These are phyloP conservation scores for Piscicola geometra DNA, from an alignment of 2,888 invertebrate species.

Conservation along the genomic window DNA sequence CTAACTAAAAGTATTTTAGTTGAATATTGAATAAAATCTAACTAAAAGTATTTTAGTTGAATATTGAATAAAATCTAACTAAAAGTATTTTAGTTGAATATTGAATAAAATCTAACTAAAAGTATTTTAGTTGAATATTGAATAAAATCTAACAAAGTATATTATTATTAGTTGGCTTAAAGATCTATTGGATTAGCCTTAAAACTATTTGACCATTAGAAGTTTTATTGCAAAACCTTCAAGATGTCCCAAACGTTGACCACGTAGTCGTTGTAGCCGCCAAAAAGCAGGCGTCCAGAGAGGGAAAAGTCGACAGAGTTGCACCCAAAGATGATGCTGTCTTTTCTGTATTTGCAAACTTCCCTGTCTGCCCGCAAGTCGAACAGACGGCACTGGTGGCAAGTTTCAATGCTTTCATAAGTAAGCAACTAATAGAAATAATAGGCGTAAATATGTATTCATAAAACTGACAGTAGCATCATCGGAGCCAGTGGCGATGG, in stretches of 20 bases:
- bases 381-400: constrained; percentile 75
- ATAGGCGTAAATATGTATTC: neutral
- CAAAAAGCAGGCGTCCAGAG: constrained; percentile 88
- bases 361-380: constrained; percentile 96
- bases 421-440: neutral
- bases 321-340: constrained; percentile 93
- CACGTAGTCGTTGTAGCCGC: constrained; percentile 97
- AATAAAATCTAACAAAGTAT: too few species aligned
- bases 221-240: too few species aligned
- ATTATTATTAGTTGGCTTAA: too few species aligned
- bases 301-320: constrained; percentile 96
- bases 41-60: too few species aligned
- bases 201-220: too few species aligned
- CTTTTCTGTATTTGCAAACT: constrained; percentile 89
- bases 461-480: constrained; percentile 73
- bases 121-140: too few species aligned
- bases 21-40: too few species aligned
- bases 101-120: too few species aligned
- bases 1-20: too few species aligned
- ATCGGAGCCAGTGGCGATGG: constrained; percentile 95
- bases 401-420: neutral
- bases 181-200: too few species aligned
- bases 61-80: too few species aligned
- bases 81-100: too few species aligned
- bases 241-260: constrained; percentile 98